phyloP scores from a whole-genome alignment of 1,140 invertebrate genomes.

The Drosophila chauvacae region DNA sequence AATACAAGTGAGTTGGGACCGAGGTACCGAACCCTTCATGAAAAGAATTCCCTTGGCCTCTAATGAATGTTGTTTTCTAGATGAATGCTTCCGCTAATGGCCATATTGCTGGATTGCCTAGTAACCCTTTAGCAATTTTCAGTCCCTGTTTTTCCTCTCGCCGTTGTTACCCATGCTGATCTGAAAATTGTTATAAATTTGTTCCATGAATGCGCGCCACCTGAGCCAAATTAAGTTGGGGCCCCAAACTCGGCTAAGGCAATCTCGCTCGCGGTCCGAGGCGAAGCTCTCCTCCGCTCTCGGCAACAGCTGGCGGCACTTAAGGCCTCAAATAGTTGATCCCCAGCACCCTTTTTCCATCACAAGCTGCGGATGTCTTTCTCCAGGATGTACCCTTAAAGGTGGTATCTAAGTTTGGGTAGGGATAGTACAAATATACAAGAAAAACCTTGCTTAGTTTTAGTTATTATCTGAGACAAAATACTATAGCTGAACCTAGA shows the following conservation, averaged over 20 bases:
- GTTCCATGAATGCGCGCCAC: conserved; percentile 72
- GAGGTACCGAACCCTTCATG: conserved; percentile 5
- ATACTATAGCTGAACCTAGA: too few relatives aligned
- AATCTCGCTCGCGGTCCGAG: conserved; percentile 57
- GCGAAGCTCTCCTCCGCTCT: conserved; percentile 24
- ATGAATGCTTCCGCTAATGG: conserved; percentile 57
- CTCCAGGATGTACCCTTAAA: conserved; percentile 19
- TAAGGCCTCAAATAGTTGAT: conserved; percentile 67
- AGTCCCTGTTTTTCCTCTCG: conserved; percentile 25
- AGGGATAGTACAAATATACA: too few relatives aligned
- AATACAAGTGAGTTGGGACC: conserved; percentile 36
- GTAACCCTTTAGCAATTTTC: conserved; percentile 49
- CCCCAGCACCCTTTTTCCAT: conserved; percentile 34
- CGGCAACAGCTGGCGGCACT: conserved; percentile 77
- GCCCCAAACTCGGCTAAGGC: conserved; percentile 56
- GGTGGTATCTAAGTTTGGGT: neutral
- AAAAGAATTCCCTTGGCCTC: conserved; percentile 1
- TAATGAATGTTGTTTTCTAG: conserved; percentile 51
- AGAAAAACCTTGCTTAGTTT: too few relatives aligned
- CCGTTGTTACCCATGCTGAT: conserved; percentile 55
- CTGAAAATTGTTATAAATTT: conserved; percentile 79
- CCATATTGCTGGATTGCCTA: conserved; percentile 37
- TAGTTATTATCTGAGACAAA: too few relatives aligned
- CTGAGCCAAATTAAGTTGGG: conserved; percentile 81
- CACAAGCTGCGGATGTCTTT: conserved; percentile 30